A percentile compares a stretch with the other conserved stretches of the same genome.
Evolutionary conservation across 2,888 invertebrate genomes (phyloP).

Genomic region (Fragum whitleyi): DNA sequence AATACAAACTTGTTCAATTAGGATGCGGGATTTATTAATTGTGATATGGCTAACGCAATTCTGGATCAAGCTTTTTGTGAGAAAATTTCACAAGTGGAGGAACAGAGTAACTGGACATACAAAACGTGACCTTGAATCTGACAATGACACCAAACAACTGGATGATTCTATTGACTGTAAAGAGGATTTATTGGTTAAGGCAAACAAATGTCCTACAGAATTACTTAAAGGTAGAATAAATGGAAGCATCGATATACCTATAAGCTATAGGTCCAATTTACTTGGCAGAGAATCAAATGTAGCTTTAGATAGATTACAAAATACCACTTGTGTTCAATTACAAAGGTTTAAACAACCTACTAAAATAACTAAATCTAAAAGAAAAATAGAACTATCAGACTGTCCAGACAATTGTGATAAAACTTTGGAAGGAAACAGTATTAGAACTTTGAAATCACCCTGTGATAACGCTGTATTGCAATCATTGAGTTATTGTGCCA

Average conservation of each 20-base stretch:
- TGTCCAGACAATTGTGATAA: background rate
- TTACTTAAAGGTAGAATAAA: background rate
- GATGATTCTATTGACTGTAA: background rate
- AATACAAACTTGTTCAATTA: slow-evolving; percentile 7
- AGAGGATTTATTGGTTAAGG: background rate
- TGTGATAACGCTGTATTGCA: background rate
- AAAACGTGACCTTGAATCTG: background rate
- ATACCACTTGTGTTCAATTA: background rate
- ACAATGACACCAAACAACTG: background rate
- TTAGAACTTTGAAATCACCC: background rate
- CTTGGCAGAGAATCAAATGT: background rate
- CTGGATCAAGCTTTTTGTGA: slow-evolving; percentile 4
- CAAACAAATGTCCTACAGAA: background rate
- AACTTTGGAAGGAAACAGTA: background rate
- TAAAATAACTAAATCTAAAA: background rate
- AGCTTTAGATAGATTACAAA: background rate
- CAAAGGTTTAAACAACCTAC: background rate
- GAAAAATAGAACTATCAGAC: background rate
- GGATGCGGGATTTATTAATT: slow-evolving; percentile 24
- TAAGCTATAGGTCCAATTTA: too few relatives aligned
- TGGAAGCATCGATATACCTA: background rate
- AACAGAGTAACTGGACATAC: background rate
- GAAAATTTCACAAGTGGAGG: slow-evolving; percentile 6
- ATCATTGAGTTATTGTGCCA: background rate
- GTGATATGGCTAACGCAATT: slow-evolving; percentile 18